A percentile compares a stretch with the other conserved stretches of the same genome.
Evolutionary conservation across 2,797 vertebrate genomes (phyloP).

Genomic region (Oreochromis mossambicus): DNA sequence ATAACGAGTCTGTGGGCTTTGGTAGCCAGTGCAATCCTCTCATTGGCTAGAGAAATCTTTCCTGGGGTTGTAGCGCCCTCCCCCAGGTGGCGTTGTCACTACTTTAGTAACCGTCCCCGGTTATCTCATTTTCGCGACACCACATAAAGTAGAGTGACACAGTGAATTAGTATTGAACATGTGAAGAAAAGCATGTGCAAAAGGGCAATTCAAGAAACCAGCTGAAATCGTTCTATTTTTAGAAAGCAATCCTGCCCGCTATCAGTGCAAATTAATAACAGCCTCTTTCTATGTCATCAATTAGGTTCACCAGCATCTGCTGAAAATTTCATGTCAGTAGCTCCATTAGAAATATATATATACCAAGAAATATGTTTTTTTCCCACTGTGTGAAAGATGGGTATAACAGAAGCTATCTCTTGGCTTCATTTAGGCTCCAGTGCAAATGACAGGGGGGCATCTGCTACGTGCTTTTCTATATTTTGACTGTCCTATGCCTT

Average conservation of each 20-base stretch:
- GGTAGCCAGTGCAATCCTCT: too few relatives aligned
- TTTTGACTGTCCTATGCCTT: not conserved
- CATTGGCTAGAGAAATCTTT: too few relatives aligned
- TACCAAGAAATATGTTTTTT: not conserved
- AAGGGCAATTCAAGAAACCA: not conserved
- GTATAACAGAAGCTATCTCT: not conserved
- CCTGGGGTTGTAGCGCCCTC: too few relatives aligned
- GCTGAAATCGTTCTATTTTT: not conserved
- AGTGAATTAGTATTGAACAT: not conserved
- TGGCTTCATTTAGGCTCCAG: not conserved
- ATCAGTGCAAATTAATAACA: not conserved
- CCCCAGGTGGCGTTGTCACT: too few relatives aligned
- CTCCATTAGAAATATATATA: not conserved
- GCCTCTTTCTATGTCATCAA: not conserved
- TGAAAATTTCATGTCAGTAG: not conserved
- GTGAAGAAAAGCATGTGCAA: not conserved
- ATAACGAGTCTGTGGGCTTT: too few relatives aligned
- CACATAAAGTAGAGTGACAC: accelerated
- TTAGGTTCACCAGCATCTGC: not conserved
- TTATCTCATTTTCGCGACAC: too few relatives aligned
- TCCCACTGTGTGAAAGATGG: not conserved
- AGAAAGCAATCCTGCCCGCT: not conserved
- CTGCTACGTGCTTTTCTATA: not conserved
- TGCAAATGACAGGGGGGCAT: not conserved
- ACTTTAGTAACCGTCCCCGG: too few relatives aligned